These are phyloP conservation scores for honey bee (Apis mellifera) DNA, from an alignment of 1,140 invertebrate species.

Conservation along the genomic window Amel_HAv3.1 CM009940.2:11031501-11032000, in stretches of 20 bases:
- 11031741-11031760: background rate
- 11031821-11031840: too few relatives aligned
- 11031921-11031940: too few relatives aligned
- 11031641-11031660: too few relatives aligned
- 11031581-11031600: too few relatives aligned
- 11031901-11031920: too few relatives aligned
- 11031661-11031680: conserved; percentile 52
- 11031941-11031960: too few relatives aligned
- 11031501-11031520: conserved; percentile 44
- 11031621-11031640: background rate
- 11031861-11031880: background rate
- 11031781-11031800: too few relatives aligned
- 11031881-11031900: conserved; percentile 11
- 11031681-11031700: conserved; percentile 2
- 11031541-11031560: background rate
- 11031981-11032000: too few relatives aligned
- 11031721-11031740: too few relatives aligned
- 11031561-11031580: background rate
- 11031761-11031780: background rate
- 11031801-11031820: too few relatives aligned
- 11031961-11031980: too few relatives aligned
- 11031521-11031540: conserved; percentile 8
- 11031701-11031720: background rate
- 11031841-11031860: too few relatives aligned
- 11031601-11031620: background rate